These are phyloP conservation scores for Campoletis sonorensis DNA, from an alignment of 1,140 invertebrate genomes.

Conservation along the genomic window DNA sequence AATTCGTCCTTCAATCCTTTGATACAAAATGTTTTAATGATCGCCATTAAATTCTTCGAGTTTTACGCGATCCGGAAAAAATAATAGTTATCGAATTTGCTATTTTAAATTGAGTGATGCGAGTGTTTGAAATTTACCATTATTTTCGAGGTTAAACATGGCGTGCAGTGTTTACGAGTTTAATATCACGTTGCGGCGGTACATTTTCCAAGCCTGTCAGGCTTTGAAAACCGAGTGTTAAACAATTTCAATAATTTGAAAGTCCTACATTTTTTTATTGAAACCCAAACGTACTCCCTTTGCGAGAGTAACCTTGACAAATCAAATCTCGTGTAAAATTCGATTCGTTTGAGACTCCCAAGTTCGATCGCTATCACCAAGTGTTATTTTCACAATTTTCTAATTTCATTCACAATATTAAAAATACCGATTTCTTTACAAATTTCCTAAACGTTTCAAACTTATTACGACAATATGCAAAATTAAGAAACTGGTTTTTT, in stretches of 20 bases:
- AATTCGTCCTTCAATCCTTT: constrained; percentile 59
- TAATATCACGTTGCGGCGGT: constrained; percentile 26
- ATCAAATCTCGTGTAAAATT: too few species aligned
- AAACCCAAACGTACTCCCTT: too few species aligned
- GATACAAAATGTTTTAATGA: neutral
- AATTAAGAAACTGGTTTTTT: too few species aligned
- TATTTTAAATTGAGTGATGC: neutral
- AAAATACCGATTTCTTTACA: too few species aligned
- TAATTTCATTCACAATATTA: too few species aligned
- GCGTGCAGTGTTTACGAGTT: constrained; percentile 34
- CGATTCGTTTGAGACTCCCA: too few species aligned
- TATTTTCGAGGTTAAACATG: constrained; percentile 28
- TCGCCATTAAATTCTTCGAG: neutral
- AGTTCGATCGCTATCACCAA: too few species aligned
- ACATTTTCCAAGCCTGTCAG: neutral
- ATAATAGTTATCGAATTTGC: neutral
- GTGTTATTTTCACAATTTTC: too few species aligned
- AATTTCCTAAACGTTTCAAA: too few species aligned
- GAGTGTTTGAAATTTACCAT: neutral
- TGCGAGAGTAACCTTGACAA: too few species aligned
- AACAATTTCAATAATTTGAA: neutral
- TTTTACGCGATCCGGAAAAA: neutral
- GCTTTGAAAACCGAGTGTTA: neutral
- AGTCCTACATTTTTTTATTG: neutral
- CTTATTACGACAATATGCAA: too few species aligned